Evolutionary conservation across 2,888 invertebrate species (phyloP).

Genomic region (Campaea margaritaria): DNA sequence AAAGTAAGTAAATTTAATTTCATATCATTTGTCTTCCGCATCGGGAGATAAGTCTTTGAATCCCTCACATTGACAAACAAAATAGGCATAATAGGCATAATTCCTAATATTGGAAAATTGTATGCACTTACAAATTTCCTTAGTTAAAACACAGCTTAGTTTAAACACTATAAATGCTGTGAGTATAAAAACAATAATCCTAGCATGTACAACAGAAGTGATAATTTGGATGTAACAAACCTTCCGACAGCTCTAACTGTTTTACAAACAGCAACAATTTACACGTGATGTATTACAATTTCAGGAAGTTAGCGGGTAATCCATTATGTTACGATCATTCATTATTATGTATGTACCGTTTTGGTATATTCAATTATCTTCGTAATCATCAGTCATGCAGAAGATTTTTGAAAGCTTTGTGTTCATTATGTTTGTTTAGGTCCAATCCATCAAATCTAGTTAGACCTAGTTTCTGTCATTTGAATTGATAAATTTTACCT

Average conservation of each 20-base stretch:
- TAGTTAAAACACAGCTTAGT: no score
- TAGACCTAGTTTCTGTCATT: no score
- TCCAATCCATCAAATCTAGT: no score
- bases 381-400: constrained; percentile 3
- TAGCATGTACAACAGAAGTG: not conserved
- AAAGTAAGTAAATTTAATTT: no score
- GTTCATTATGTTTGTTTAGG: no score
- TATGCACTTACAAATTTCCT: no score
- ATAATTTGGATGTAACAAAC: not conserved
- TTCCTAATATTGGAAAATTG: not conserved
- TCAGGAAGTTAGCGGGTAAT: constrained; percentile 24
- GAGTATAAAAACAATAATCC: no score
- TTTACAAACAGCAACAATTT: constrained; percentile 5
- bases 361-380: constrained; percentile 1
- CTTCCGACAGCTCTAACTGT: constrained; percentile 6
- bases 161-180: no score
- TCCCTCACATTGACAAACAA: no score
- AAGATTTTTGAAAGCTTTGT: not conserved
- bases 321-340: constrained; percentile 18
- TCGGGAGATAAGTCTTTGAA: no score
- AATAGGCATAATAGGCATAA: not conserved
- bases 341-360: constrained; percentile 7
- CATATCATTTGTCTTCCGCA: no score
- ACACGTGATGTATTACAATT: constrained; percentile 12
- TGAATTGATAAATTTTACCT: no score